Conservation (phyloP, 2,797 vertebrate species). For the Manis crassicaudata region DNA sequence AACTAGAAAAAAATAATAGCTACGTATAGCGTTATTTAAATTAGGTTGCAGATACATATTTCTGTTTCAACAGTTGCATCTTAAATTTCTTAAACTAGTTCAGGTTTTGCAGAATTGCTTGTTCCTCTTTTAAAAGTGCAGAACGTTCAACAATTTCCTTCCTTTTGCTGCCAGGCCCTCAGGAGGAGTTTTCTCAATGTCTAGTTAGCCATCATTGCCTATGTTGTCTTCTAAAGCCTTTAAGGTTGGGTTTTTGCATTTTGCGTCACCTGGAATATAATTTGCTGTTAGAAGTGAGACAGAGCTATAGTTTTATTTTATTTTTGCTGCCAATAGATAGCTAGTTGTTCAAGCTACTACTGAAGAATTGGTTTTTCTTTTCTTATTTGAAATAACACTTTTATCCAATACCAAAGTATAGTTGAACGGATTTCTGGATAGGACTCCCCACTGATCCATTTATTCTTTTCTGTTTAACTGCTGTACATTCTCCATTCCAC, state of each 20-base stretch:
- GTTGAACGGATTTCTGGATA: not conserved
- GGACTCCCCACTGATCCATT: no score
- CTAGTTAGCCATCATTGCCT: not conserved
- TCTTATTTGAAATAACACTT: not conserved
- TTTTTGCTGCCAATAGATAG: not conserved
- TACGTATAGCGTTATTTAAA: not conserved
- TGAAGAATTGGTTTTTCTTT: not conserved
- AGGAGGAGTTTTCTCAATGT: not conserved
- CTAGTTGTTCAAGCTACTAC: not conserved
- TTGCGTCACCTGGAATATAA: not conserved
- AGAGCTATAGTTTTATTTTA: not conserved
- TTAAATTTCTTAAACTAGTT: not conserved
- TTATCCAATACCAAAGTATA: not conserved
- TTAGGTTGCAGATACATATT: not conserved
- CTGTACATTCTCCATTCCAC: no score
- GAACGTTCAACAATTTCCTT: not conserved
- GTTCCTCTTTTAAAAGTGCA: constrained; percentile 11
- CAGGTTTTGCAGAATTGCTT: not conserved
- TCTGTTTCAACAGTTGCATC: not conserved
- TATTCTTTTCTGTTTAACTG: not conserved
- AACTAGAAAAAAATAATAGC: not conserved
- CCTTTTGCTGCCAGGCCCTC: not conserved
- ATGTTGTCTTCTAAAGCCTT: not conserved
- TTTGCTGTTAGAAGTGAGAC: not conserved
- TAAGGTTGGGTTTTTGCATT: constrained; percentile 3